Percentiles rank a stretch among this genome's conserved stretches.
Conservation (phyloP, 2,113 vertebrate species). For the Micromys minutus region DNA sequence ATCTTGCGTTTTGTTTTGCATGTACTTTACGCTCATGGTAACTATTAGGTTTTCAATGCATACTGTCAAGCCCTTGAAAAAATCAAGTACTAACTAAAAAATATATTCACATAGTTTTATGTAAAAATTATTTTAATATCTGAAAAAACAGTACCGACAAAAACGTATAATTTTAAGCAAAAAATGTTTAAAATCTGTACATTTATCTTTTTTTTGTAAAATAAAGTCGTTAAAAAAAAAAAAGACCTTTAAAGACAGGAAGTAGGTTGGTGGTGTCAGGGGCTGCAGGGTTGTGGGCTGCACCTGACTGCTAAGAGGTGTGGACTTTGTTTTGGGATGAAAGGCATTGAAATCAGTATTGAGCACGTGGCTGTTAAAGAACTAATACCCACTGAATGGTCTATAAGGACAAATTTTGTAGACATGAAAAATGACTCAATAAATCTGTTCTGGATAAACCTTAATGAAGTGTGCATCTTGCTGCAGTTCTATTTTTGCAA, state of each 20-base stretch:
- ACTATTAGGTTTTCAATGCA: too few relatives aligned
- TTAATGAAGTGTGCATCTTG: background rate
- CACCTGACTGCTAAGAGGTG: background rate
- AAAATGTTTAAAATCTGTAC: too few relatives aligned
- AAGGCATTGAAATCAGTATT: slow-evolving; percentile 8
- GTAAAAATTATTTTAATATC: too few relatives aligned
- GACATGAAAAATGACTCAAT: background rate
- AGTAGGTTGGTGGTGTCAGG: background rate
- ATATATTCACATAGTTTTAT: too few relatives aligned
- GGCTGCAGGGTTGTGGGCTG: background rate
- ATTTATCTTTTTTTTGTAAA: too few relatives aligned
- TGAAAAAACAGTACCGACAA: too few relatives aligned
- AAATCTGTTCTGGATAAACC: background rate
- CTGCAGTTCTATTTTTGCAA: slow-evolving; percentile 36
- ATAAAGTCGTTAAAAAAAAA: too few relatives aligned
- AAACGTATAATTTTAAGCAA: too few relatives aligned
- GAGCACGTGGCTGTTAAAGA: background rate
- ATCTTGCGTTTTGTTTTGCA: too few relatives aligned
- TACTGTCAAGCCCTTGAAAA: too few relatives aligned
- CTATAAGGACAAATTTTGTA: slow-evolving; percentile 1
- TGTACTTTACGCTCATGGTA: too few relatives aligned
- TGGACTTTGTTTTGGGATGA: background rate
- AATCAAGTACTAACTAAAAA: too few relatives aligned
- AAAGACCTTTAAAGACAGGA: background rate
- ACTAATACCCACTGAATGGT: background rate